Percentiles rank a stretch among this genome's conserved stretches.
These are phyloP conservation scores for Mirza zaza DNA, from an alignment of 2,113 vertebrate genomes.

Conservation along the genomic window DNA sequence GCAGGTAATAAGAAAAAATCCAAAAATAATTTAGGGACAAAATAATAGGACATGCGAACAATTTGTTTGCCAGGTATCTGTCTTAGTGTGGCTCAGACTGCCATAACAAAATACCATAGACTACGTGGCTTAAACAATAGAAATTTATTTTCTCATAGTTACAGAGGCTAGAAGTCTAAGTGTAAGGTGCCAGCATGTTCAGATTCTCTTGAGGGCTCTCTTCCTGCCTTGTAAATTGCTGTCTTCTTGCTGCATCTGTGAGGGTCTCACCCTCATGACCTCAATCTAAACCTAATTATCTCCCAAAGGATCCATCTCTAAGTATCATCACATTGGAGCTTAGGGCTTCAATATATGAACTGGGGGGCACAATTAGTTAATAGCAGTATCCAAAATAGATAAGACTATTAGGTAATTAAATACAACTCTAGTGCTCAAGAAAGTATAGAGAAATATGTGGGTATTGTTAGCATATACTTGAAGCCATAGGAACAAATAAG, in stretches of 20 bases:
- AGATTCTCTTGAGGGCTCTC: background rate
- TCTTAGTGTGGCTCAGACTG: background rate
- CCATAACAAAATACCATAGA: background rate
- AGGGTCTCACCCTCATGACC: background rate
- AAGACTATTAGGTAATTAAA: background rate
- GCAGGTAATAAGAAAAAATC: background rate
- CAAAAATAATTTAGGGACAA: background rate
- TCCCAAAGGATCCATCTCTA: background rate
- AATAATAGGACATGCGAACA: background rate
- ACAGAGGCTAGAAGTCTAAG: background rate
- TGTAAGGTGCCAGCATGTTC: background rate
- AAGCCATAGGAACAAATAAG: background rate
- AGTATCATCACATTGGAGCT: background rate
- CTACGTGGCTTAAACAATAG: background rate
- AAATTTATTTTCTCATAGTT: background rate
- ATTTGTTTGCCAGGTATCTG: background rate
- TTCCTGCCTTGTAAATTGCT: background rate
- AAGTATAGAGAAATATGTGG: background rate
- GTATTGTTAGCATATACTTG: background rate
- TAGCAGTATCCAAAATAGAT: background rate
- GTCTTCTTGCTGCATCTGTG: background rate
- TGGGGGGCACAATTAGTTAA: background rate
- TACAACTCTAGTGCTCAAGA: background rate
- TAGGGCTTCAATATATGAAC: background rate
- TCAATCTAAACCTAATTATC: background rate